Evolutionary conservation across 2,113 vertebrate species (phyloP).

Genomic region (Pristiophorus japonicus): DNA sequence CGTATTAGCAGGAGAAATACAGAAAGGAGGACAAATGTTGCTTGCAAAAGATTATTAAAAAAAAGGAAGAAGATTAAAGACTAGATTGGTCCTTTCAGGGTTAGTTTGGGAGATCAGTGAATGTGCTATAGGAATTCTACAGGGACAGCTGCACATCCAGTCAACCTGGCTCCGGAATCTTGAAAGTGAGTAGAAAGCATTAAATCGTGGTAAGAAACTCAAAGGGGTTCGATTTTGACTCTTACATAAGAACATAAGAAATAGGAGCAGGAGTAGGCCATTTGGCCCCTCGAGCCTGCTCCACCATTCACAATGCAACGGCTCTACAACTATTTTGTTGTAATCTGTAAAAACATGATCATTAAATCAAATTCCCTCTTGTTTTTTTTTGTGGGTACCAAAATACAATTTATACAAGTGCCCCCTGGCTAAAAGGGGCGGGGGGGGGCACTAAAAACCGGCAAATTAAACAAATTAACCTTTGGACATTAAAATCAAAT

Average conservation of each 20-base stretch:
- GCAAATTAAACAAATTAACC: no score
- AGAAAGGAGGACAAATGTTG: not conserved
- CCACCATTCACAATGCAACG: no score
- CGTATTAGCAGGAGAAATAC: not conserved
- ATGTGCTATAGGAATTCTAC: not conserved
- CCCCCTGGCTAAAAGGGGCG: no score
- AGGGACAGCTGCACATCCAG: not conserved
- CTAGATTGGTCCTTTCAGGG: not conserved
- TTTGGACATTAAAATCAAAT: no score
- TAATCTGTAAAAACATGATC: no score
- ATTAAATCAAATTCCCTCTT: no score
- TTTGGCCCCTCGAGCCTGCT: not conserved
- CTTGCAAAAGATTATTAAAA: not conserved
- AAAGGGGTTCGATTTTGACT: not conserved
- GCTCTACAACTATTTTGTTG: no score
- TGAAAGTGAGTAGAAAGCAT: not conserved
- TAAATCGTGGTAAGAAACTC: not conserved
- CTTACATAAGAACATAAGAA: no score
- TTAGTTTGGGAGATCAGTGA: not conserved
- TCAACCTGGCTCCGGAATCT: not conserved
- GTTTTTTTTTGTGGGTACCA: no score
- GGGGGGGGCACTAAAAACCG: no score
- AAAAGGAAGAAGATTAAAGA: not conserved
- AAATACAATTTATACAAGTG: no score
- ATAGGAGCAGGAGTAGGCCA: not conserved